Percentiles rank a stretch among this genome's conserved stretches.
These are phyloP conservation scores for Nibea albiflora DNA, from an alignment of 2,113 vertebrate genomes.

Conservation along the genomic window DNA sequence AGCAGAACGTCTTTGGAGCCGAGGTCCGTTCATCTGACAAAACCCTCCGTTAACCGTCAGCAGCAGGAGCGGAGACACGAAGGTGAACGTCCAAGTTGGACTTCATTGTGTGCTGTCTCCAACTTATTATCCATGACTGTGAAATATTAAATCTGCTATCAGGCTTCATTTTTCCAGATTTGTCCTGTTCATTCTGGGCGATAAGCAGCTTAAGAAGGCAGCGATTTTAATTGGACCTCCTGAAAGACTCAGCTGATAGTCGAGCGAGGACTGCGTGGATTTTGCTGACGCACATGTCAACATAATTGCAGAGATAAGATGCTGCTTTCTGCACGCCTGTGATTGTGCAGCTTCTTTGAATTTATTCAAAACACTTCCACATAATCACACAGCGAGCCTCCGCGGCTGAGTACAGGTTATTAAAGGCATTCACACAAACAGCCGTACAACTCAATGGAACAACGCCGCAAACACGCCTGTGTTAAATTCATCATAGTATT, in stretches of 20 bases:
- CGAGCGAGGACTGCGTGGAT: neutral
- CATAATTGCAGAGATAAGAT: conserved; percentile 46
- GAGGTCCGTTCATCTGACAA: too few relatives aligned
- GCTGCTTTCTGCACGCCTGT: conserved; percentile 2
- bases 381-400: neutral
- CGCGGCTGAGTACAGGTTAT: neutral
- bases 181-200: neutral
- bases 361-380: conserved; percentile 8
- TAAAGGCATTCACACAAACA: too few relatives aligned
- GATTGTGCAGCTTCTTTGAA: conserved; percentile 2
- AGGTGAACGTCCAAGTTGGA: neutral
- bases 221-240: conserved; percentile 46
- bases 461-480: neutral
- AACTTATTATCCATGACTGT: conserved; percentile 7
- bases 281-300: conserved; percentile 10
- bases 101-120: too few relatives aligned
- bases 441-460: neutral
- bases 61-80: too few relatives aligned
- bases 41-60: too few relatives aligned
- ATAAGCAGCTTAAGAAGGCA: conserved; percentile 40
- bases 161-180: neutral
- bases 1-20: too few relatives aligned
- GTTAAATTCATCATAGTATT: too few relatives aligned
- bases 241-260: conserved; percentile 24
- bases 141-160: conserved; percentile 25